These are phyloP conservation scores for Drosophila neotestacea DNA, from an alignment of 2,888 invertebrate genomes.

Conservation along the genomic window DNA sequence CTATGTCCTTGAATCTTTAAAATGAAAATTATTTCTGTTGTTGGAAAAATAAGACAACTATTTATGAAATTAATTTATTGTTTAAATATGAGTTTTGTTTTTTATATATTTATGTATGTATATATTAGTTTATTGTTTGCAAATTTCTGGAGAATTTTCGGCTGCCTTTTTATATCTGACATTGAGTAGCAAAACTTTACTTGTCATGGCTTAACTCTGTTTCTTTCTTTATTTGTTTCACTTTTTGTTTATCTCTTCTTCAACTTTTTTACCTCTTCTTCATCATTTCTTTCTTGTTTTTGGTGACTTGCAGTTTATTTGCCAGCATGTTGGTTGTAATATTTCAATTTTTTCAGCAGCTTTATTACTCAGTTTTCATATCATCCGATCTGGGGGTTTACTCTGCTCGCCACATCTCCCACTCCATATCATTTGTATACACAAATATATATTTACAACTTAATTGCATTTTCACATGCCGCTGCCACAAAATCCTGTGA, in stretches of 20 bases:
- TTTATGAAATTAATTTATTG: no score
- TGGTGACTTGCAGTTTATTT: constrained; percentile 73
- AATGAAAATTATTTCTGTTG: no score
- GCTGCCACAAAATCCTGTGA: constrained; percentile 58
- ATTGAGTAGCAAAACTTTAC: constrained; percentile 1
- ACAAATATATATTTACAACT: constrained; percentile 58
- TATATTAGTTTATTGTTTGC: not conserved
- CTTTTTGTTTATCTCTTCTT: not conserved
- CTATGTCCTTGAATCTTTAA: no score
- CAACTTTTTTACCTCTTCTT: not conserved
- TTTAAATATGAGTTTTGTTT: not conserved
- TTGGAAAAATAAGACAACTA: no score
- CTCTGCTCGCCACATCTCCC: not conserved
- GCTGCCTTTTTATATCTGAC: not conserved
- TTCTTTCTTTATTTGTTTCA: not conserved
- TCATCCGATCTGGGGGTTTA: constrained; percentile 30
- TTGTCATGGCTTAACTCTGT: not conserved
- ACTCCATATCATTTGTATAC: constrained; percentile 1
- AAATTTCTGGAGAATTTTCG: not conserved
- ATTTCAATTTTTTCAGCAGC: constrained; percentile 36
- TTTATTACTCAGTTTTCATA: constrained; percentile 29
- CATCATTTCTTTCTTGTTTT: constrained; percentile 6
- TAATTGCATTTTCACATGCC: constrained; percentile 78
- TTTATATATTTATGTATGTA: no score
- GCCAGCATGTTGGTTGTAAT: constrained; percentile 57